Evolutionary conservation across 2,113 vertebrate species (phyloP).

Genomic region (Clarias magur): DNA sequence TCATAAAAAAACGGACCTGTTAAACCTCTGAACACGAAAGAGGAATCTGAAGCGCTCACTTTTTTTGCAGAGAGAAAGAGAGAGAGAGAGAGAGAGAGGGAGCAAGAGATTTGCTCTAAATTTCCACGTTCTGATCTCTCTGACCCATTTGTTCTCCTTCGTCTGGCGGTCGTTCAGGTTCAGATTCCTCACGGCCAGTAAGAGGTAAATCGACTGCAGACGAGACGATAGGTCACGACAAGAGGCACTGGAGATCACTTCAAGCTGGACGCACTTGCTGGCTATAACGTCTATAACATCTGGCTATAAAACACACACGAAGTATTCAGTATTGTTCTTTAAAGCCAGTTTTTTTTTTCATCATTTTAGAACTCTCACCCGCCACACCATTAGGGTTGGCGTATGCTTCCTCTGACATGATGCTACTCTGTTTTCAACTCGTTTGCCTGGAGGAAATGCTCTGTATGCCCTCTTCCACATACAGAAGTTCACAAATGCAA

Average conservation of each 20-base stretch:
- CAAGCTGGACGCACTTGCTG: background rate
- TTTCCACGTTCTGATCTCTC: constrained; percentile 15
- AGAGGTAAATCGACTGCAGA: constrained; percentile 38
- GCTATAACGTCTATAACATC: too few relatives aligned
- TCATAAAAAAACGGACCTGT: background rate
- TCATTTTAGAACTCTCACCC: background rate
- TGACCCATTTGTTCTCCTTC: constrained; percentile 21
- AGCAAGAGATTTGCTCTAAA: background rate
- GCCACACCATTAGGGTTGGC: background rate
- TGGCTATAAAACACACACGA: background rate
- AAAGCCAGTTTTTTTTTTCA: background rate
- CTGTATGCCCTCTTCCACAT: background rate
- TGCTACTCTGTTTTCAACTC: too few relatives aligned
- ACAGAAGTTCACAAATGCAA: background rate
- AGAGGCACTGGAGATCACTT: constrained; percentile 32
- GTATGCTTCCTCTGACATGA: background rate
- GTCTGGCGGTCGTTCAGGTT: constrained; percentile 34
- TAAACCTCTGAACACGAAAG: constrained; percentile 6
- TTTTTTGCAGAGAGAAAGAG: background rate
- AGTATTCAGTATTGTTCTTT: background rate
- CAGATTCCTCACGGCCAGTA: constrained; percentile 12
- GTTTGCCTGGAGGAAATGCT: too few relatives aligned
- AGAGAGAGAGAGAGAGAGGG: background rate
- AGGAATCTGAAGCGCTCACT: background rate
- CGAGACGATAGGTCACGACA: constrained; percentile 46